A percentile compares a stretch with the other conserved stretches of the same genome.
phyloP scores from a whole-genome alignment of 2,113 vertebrate genomes.

The Sciurus niger region DNA sequence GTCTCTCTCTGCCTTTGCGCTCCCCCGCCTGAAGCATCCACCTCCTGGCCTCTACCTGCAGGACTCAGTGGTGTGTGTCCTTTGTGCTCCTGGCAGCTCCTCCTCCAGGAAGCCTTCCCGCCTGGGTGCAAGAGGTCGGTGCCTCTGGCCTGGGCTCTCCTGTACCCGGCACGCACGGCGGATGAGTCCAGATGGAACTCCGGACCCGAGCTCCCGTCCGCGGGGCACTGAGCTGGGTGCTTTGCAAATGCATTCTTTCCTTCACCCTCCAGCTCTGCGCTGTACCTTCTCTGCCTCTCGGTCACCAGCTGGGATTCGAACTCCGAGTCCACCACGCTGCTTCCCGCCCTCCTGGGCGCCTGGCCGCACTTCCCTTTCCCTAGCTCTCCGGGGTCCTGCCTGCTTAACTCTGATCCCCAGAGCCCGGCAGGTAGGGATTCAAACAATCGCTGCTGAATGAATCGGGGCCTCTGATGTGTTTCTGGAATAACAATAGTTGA shows the following conservation, averaged over 20 bases:
- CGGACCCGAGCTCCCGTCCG: neutral
- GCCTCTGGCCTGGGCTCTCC: neutral
- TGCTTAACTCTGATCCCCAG: neutral
- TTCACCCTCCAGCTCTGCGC: no score
- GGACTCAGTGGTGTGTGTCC: neutral
- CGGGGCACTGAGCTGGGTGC: neutral
- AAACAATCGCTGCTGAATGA: neutral
- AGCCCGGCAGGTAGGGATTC: neutral
- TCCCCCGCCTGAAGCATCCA: neutral
- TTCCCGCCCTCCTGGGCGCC: neutral
- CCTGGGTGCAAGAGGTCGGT: neutral
- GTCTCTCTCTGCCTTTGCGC: neutral
- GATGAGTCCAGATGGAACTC: accelerated
- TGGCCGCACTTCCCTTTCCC: neutral
- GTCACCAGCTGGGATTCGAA: neutral
- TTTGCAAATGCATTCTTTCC: accelerated
- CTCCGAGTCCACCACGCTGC: neutral
- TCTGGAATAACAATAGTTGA: neutral
- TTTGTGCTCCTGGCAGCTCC: neutral
- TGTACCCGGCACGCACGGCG: accelerated
- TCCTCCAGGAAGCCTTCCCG: conserved; percentile 18
- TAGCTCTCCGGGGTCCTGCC: neutral
- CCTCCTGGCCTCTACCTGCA: neutral
- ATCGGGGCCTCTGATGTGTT: neutral
- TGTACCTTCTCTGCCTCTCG: neutral